phyloP scores from a whole-genome alignment of 2,888 invertebrate genomes.

The Plusia festucae region DNA sequence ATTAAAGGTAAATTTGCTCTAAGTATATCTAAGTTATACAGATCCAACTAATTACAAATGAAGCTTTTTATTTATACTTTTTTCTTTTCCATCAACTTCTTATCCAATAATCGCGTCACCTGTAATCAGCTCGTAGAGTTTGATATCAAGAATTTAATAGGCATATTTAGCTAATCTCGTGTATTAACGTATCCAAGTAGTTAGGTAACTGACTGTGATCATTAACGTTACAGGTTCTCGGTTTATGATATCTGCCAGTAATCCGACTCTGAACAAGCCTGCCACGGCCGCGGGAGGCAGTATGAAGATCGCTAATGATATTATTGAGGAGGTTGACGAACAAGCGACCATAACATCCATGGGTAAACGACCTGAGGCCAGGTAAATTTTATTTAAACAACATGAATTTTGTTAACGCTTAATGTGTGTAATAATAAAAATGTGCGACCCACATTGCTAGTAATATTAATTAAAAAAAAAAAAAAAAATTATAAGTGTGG shows the following conservation, averaged over 20 bases:
- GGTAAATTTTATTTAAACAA: slow-evolving; percentile 62
- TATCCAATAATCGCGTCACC: slow-evolving; percentile 30
- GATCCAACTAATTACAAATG: too few species aligned
- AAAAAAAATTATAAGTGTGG: too few species aligned
- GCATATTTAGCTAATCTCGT: slow-evolving; percentile 24
- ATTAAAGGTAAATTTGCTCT: too few species aligned
- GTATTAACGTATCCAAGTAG: slow-evolving; percentile 21
- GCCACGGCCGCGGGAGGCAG: slow-evolving; percentile 83
- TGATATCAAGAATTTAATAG: slow-evolving; percentile 25
- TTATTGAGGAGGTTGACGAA: slow-evolving; percentile 94
- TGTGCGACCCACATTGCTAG: too few species aligned
- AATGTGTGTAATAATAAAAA: background rate
- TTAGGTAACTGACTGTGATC: slow-evolving; percentile 15
- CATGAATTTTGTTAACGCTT: background rate
- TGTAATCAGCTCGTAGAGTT: slow-evolving; percentile 13
- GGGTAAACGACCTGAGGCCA: slow-evolving; percentile 87
- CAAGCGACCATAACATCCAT: slow-evolving; percentile 94
- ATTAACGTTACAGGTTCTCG: slow-evolving; percentile 70
- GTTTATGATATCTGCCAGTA: slow-evolving; percentile 83
- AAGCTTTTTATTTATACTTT: too few species aligned
- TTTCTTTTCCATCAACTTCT: background rate
- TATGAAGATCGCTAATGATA: slow-evolving; percentile 92
- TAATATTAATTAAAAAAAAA: too few species aligned
- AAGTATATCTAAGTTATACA: too few species aligned
- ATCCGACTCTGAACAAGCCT: slow-evolving; percentile 80